Evolutionary conservation across 2,888 invertebrate genomes (phyloP).

Genomic region (Drosophila kambysellisi): DNA sequence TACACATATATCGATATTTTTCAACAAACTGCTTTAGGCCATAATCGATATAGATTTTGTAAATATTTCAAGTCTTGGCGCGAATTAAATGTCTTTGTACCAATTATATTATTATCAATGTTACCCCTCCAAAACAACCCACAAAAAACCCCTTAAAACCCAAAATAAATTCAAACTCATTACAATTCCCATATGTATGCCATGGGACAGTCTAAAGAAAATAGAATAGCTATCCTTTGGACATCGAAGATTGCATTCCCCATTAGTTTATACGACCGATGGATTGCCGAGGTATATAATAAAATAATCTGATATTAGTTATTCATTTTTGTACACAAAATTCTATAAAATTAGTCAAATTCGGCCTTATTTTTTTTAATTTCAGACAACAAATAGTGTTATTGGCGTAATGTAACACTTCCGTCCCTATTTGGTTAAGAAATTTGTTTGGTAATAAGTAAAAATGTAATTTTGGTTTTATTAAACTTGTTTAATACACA

Average conservation of each 20-base stretch:
- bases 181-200: neutral
- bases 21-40: neutral
- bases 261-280: neutral
- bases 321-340: neutral
- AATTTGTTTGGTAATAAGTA: slow-evolving; percentile 16
- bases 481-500: slow-evolving; percentile 59
- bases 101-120: neutral
- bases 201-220: too few species aligned
- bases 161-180: neutral
- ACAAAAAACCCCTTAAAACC: neutral
- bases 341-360: neutral
- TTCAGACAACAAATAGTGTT: neutral
- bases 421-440: too few species aligned
- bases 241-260: neutral
- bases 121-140: neutral
- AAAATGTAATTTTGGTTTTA: slow-evolving; percentile 30
- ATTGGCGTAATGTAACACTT: neutral
- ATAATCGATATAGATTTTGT: slow-evolving; percentile 12
- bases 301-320: neutral
- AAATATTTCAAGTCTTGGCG: slow-evolving; percentile 9
- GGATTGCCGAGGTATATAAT: neutral
- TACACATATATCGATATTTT: slow-evolving; percentile 20
- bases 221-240: neutral
- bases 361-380: neutral
- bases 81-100: neutral